Percentiles rank a stretch among this genome's conserved stretches.
phyloP scores from a whole-genome alignment of 2,797 vertebrate genomes.

The Varecia variegata region DNA sequence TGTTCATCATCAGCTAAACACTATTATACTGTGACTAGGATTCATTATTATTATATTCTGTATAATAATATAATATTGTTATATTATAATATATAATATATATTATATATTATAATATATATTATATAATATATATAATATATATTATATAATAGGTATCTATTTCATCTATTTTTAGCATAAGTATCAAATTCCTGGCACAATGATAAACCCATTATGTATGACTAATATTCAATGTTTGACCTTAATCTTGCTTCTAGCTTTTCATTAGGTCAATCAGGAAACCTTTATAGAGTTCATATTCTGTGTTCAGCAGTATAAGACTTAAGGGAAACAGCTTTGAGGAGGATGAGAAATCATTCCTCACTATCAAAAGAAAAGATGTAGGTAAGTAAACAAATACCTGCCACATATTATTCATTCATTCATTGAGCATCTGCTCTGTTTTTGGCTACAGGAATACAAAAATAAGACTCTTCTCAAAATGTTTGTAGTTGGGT shows the following conservation, averaged over 20 bases:
- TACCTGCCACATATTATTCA: not conserved
- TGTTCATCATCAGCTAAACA: constrained; percentile 30
- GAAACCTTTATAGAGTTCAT: constrained; percentile 38
- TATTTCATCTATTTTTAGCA: constrained; percentile 55
- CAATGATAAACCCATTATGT: constrained; percentile 50
- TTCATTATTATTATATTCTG: constrained; percentile 30
- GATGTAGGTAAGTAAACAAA: not conserved
- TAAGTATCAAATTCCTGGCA: constrained; percentile 55
- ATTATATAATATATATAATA: too few species aligned
- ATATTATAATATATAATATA: too few species aligned
- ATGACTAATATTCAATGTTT: constrained; percentile 40
- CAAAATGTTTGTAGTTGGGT: not conserved
- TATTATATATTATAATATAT: too few species aligned
- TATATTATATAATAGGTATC: too few species aligned
- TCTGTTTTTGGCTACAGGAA: not conserved
- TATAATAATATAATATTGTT: too few species aligned
- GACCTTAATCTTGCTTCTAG: constrained; percentile 48
- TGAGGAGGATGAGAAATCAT: not conserved
- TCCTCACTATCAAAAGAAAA: not conserved
- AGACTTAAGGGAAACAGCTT: not conserved
- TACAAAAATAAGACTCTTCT: not conserved
- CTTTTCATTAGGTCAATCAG: constrained; percentile 59
- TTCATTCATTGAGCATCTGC: not conserved
- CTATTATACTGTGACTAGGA: not conserved
- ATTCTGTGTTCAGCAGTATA: constrained; percentile 3